A percentile compares a stretch with the other conserved stretches of the same genome.
phyloP scores from a whole-genome alignment of 2,113 vertebrate species.

The Lagopus leucura region DNA sequence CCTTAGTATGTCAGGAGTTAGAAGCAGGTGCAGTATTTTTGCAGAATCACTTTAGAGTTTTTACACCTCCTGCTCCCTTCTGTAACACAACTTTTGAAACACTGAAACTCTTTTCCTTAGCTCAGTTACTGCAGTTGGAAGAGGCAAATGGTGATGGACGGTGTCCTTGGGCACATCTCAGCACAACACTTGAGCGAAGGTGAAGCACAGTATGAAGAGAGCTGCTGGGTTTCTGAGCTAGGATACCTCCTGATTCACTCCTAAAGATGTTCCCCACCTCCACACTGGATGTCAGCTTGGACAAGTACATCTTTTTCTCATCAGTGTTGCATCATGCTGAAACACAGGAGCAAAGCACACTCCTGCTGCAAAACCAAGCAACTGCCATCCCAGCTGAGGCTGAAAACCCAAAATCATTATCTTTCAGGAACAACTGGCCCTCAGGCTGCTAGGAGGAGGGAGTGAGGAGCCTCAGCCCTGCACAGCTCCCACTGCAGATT shows the following conservation, averaged over 20 bases:
- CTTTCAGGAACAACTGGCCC: not conserved
- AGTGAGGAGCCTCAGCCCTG: not conserved
- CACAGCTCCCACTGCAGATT: conserved; percentile 34
- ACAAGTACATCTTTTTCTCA: not conserved
- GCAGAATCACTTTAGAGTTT: not conserved
- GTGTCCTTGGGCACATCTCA: not conserved
- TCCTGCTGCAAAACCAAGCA: not conserved
- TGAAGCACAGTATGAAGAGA: not conserved
- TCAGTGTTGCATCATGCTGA: not conserved
- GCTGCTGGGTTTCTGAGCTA: not conserved
- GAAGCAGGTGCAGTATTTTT: not conserved
- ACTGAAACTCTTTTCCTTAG: not conserved
- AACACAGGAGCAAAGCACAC: not conserved
- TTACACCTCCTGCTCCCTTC: not conserved
- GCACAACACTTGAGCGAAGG: not conserved
- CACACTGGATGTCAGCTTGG: not conserved
- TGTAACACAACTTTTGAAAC: not conserved
- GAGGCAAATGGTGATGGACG: not conserved
- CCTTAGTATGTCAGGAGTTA: not conserved
- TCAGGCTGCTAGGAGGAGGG: conserved; percentile 29
- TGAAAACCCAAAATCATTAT: conserved; percentile 34
- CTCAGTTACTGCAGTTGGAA: not conserved
- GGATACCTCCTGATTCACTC: not conserved
- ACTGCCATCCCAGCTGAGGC: not conserved
- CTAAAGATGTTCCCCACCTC: not conserved